phyloP scores from a whole-genome alignment of 2,888 invertebrate species.

The Acrobasis consociella region DNA sequence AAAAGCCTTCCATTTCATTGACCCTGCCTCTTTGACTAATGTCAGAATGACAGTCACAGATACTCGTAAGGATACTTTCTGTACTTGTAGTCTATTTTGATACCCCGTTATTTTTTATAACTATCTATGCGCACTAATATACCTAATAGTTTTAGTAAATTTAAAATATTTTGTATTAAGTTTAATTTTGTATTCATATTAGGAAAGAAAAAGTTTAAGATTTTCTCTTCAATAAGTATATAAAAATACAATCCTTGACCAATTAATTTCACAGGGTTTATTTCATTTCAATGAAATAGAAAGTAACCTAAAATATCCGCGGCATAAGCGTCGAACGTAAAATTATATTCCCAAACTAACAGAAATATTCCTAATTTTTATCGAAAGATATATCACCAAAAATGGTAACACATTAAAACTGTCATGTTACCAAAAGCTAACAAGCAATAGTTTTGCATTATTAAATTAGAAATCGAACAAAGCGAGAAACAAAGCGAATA shows the following conservation, averaged over 20 bases:
- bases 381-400: not conserved
- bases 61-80: conserved; percentile 3
- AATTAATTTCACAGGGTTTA: too few species aligned
- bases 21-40: conserved; percentile 1
- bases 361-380: not conserved
- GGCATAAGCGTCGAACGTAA: not conserved
- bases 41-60: conserved; percentile 15
- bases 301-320: not conserved
- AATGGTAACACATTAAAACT: conserved; percentile 2
- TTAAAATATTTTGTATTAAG: not conserved
- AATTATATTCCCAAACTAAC: not conserved
- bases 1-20: not conserved
- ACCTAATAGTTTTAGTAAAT: not conserved
- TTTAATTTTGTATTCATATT: too few species aligned
- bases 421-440: conserved; percentile 4
- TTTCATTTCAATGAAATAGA: not conserved
- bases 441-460: not conserved
- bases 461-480: conserved; percentile 4
- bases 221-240: too few species aligned
- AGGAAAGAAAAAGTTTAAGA: too few species aligned
- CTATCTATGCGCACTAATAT: not conserved
- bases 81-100: conserved; percentile 1
- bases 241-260: too few species aligned
- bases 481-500: conserved; percentile 30
- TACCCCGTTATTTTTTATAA: not conserved